Percentiles rank a stretch among this genome's conserved stretches.
Evolutionary conservation across 1,140 invertebrate species (phyloP).

Genomic region (Ruditapes philippinarum): DNA sequence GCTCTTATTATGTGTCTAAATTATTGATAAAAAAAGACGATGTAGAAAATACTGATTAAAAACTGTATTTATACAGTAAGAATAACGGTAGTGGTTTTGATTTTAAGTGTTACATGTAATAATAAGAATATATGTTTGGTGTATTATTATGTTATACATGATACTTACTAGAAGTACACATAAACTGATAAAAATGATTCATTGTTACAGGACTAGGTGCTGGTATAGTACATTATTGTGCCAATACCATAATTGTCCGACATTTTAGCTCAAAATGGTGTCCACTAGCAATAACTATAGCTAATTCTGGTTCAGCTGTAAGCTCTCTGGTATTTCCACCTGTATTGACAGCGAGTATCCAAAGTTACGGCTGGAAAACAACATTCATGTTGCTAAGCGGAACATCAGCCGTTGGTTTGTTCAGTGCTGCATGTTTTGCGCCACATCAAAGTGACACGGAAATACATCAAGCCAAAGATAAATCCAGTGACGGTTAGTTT

Average conservation of each 20-base stretch:
- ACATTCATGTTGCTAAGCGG: neutral
- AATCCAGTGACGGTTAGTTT: no score
- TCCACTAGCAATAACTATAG: neutral
- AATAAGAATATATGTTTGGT: no score
- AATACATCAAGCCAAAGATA: no score
- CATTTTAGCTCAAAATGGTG: constrained; percentile 6
- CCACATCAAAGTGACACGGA: neutral
- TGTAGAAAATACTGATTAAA: no score
- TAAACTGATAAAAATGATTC: no score
- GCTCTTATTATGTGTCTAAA: no score
- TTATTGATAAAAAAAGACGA: no score
- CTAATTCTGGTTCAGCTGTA: neutral
- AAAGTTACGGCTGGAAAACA: neutral
- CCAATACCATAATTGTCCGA: neutral
- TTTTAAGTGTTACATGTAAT: no score
- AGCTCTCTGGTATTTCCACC: neutral
- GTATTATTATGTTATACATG: no score
- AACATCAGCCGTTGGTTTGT: neutral
- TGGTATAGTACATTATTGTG: constrained; percentile 10
- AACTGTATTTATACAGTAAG: no score
- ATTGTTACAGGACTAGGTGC: constrained; percentile 23
- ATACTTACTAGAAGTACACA: no score
- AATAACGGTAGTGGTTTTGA: no score
- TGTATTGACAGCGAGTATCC: neutral
- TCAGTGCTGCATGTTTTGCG: neutral